Conservation (phyloP, 2,888 invertebrate genomes). For the Machimus rusticus region DNA sequence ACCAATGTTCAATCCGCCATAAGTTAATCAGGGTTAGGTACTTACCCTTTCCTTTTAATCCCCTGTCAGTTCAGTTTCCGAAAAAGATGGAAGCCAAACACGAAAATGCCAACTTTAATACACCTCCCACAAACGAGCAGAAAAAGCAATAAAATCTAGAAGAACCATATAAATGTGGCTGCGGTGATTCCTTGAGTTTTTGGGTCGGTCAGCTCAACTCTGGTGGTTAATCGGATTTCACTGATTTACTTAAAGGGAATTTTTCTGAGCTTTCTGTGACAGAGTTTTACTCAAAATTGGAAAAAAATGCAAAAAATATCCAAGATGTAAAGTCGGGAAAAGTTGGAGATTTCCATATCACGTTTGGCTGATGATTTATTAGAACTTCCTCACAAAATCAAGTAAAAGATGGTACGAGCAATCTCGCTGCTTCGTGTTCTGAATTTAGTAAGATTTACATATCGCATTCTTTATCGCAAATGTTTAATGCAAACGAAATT, state of each 20-base stretch:
- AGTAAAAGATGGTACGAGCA: not conserved
- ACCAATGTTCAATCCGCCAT: not conserved
- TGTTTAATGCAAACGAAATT: not conserved
- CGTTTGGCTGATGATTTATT: not conserved
- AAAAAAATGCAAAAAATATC: not conserved
- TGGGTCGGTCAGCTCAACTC: not conserved
- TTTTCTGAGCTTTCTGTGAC: not conserved
- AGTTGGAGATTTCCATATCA: not conserved
- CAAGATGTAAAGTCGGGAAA: not conserved
- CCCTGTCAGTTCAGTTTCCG: not conserved
- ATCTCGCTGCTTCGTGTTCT: not conserved
- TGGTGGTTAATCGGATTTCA: not conserved
- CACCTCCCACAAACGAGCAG: not conserved
- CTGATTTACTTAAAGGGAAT: not conserved
- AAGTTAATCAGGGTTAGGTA: not conserved
- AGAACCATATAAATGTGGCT: too few relatives aligned
- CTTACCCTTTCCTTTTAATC: not conserved
- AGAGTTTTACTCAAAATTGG: not conserved
- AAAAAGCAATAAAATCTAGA: not conserved
- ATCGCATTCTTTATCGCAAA: not conserved
- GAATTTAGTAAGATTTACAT: not conserved
- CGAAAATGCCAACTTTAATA: not conserved
- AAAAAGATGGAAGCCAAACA: not conserved
- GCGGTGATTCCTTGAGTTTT: not conserved
- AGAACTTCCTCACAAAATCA: not conserved